Conservation (phyloP, 2,797 vertebrate genomes). For the Dallia pectoralis region DNA sequence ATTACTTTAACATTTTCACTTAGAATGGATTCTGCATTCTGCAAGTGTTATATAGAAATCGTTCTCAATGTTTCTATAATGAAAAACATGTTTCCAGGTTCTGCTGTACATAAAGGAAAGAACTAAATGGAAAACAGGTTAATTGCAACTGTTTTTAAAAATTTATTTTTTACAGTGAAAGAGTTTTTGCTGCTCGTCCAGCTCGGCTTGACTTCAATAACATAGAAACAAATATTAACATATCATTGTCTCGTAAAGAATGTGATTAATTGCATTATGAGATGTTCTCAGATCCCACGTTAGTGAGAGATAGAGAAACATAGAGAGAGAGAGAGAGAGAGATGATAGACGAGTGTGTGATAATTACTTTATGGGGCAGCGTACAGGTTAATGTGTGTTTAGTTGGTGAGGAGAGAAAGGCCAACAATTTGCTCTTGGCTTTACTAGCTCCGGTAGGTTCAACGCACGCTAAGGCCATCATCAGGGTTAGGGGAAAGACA, state of each 20-base stretch:
- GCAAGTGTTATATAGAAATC: constrained; percentile 54
- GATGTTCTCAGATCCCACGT: not conserved
- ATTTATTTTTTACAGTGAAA: no score
- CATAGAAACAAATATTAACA: constrained; percentile 19
- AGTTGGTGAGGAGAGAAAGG: not conserved
- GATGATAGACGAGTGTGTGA: constrained; percentile 44
- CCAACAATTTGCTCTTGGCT: no score
- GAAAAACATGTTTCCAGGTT: constrained; percentile 47
- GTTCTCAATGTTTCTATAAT: constrained; percentile 40
- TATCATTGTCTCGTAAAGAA: constrained; percentile 16
- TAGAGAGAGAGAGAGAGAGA: constrained; percentile 8
- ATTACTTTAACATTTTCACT: constrained; percentile 79
- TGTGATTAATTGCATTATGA: constrained; percentile 30
- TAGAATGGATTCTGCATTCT: constrained; percentile 66
- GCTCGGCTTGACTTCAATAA: not conserved
- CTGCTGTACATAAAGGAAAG: constrained; percentile 39
- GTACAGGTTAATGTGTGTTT: constrained; percentile 12
- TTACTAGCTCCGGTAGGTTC: constrained; percentile 9
- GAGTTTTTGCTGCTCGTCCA: not conserved
- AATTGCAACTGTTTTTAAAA: constrained; percentile 20
- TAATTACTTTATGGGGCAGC: constrained; percentile 55
- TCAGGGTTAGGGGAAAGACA: constrained; percentile 18
- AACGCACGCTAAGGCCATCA: constrained; percentile 24
- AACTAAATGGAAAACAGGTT: constrained; percentile 56
- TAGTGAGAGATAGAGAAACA: constrained; percentile 5